Percentiles rank a stretch among this genome's conserved stretches.
phyloP scores from a whole-genome alignment of 2,797 vertebrate species.

The Nannoperca obscura region DNA sequence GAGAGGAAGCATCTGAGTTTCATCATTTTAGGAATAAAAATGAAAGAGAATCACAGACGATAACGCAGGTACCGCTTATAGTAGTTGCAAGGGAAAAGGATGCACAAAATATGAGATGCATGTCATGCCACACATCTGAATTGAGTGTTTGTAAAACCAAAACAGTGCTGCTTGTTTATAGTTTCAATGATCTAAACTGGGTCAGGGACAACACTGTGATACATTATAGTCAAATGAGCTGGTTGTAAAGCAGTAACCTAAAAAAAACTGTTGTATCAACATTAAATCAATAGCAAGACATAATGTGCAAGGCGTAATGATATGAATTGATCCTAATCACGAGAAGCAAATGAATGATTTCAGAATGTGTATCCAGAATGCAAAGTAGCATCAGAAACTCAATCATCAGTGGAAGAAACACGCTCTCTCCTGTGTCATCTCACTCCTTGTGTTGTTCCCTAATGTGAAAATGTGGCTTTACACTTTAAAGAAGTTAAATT shows the following conservation, averaged over 20 bases:
- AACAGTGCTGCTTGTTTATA: not conserved
- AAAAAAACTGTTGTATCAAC: constrained; percentile 28
- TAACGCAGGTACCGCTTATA: constrained; percentile 20
- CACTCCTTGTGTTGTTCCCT: not conserved
- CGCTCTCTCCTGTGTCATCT: not conserved
- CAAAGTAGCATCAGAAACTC: constrained; percentile 18
- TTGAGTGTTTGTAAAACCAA: constrained; percentile 3
- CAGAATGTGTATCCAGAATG: constrained; percentile 24
- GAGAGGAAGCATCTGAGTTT: constrained; percentile 22
- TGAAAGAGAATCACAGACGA: not conserved
- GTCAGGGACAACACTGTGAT: constrained; percentile 19
- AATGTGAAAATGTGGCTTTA: not conserved
- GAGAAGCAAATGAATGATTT: constrained; percentile 18
- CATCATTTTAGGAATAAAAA: constrained; percentile 12
- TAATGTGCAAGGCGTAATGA: constrained; percentile 14
- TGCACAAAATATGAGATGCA: constrained; percentile 10
- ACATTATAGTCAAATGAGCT: constrained; percentile 18
- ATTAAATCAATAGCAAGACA: constrained; percentile 18
- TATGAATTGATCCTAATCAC: constrained; percentile 8
- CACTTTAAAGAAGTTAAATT: not conserved
- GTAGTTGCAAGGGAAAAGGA: not conserved
- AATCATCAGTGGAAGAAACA: constrained; percentile 14
- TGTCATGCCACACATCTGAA: not conserved
- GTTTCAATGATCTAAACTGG: constrained; percentile 12
- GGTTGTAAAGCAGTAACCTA: constrained; percentile 5